A percentile compares a stretch with the other conserved stretches of the same genome.
Conservation (phyloP, 1,140 invertebrate species). For the Philotrypesis tridentata region DNA sequence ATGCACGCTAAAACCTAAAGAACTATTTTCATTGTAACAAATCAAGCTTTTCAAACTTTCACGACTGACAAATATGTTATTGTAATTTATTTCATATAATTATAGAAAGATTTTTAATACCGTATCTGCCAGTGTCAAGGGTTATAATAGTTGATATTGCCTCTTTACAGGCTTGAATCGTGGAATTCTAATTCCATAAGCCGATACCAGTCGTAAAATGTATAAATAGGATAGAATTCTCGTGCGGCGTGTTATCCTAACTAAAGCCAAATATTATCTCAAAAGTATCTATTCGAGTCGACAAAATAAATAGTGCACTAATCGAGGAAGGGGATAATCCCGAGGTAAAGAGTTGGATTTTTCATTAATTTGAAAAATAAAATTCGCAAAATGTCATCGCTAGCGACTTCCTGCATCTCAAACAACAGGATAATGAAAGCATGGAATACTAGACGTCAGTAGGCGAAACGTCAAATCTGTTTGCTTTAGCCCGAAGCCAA, state of each 20-base stretch:
- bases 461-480: neutral
- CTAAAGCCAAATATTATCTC: neutral
- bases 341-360: too few relatives aligned
- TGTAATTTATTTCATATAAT: too few relatives aligned
- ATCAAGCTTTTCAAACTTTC: too few relatives aligned
- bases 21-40: too few relatives aligned
- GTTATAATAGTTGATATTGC: too few relatives aligned
- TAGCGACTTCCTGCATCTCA: neutral
- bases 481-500: neutral
- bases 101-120: too few relatives aligned
- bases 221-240: neutral
- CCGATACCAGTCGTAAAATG: neutral
- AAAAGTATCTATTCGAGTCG: neutral
- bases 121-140: too few relatives aligned
- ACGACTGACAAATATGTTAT: too few relatives aligned
- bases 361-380: neutral
- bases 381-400: neutral
- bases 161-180: too few relatives aligned
- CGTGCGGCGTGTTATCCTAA: neutral
- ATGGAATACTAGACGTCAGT: neutral
- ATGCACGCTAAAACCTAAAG: too few relatives aligned
- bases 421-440: neutral
- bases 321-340: too few relatives aligned
- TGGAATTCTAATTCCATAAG: neutral
- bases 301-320: neutral